Base-by-base conservation (phyloP, 1,140 invertebrate species). In the Drosophila pseudoananassae region DNA sequence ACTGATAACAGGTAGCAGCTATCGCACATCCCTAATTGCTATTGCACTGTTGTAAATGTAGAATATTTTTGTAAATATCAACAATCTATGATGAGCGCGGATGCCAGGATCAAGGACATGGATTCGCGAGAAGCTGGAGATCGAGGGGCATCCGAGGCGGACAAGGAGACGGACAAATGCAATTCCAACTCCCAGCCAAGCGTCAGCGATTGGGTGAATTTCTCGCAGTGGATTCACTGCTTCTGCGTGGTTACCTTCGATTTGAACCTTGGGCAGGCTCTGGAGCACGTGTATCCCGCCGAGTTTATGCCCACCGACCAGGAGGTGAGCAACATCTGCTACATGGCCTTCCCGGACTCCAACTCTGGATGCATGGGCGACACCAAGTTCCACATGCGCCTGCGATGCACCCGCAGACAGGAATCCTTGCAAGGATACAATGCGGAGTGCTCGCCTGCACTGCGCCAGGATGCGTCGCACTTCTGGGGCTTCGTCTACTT, bases 351-450 rank as follows among this genome's bases (percentile, higher is more conserved):
- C 93, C 99, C 99, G 8, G 99, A 99, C 92, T 99, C 98, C 0
- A 99, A 99, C 93, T 99, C 98, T 47, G 98, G 98, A 45, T 98
- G 98, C 92, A 99, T 99, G 97, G 98, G 98, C 57, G 98, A 99
- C 92, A 99, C 98, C 29, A 97, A 97, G 91, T 99, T 99, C 93
- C 97, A 98, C 90, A 98, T 99, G 82, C 94, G 98, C 63, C 78
- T 95, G 47, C 93, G 94, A 36, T 69, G 79, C 36, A 54, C 84
- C 4, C 4, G 51, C 92, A 31, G 69, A 83, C 93, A 33, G 7
- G 47, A 65, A 5, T 15, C 54, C 9, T n/a, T 78, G 36, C 20
- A 45, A 2, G 25, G 17, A 5, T 98, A 97, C 81, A 96, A 97
- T 78, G 93, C 93, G 27, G 95, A 95, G 61, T 95, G 95, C 91